Base-by-base conservation (phyloP, 2,888 invertebrate species). In the Sussaba pulchella region DNA sequence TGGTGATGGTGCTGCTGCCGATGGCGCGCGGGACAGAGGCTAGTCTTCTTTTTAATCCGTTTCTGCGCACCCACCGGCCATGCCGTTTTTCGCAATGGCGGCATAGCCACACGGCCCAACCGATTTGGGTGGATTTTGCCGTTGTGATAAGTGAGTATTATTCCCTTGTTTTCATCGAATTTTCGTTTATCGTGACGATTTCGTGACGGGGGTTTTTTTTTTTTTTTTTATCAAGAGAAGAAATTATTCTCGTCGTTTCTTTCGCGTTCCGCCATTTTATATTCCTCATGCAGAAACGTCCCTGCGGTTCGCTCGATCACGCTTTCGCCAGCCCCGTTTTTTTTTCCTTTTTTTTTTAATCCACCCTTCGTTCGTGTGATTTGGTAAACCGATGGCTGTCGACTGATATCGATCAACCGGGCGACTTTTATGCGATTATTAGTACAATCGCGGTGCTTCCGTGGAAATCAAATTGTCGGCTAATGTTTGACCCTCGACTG, bases 21-120 rank as follows among this genome's bases (percentile, higher is more conserved):
- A 6, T 5, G 50, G 17, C 57, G 31, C 67, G 73, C 63, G 64
- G 69, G 63, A 59, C 45, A 63, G 69, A 57, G 50, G 63, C 69
- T 69, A 66, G 54, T 31, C 69, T 67, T 45, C 14, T 50, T 57
- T 76, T 74, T 81, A 5, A 5, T 31, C 8, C 57, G 57, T 67
- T 52, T 81, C 59, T 71, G 78, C 81, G 73, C 84, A 86, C 82
- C 85, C 85, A 85, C 85, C 86, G 87, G 86, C 88, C 88, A 88
- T 88, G 87, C 87, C 85, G 87, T 87, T 85, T 85, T 83, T 84
- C 85, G 85, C 86, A 87, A 88, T 88, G 88, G 88, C 88, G 88
- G 87, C 83, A 83, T 88, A 87, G 70, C 71, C 73, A 19, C 67
- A 76, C 67, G 72, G 74, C 66, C 63, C 63, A 59, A 31, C 54